Evolutionary conservation across 2,797 vertebrate genomes (phyloP).

Genomic region (Lepidocolaptes lacrymiger): DNA sequence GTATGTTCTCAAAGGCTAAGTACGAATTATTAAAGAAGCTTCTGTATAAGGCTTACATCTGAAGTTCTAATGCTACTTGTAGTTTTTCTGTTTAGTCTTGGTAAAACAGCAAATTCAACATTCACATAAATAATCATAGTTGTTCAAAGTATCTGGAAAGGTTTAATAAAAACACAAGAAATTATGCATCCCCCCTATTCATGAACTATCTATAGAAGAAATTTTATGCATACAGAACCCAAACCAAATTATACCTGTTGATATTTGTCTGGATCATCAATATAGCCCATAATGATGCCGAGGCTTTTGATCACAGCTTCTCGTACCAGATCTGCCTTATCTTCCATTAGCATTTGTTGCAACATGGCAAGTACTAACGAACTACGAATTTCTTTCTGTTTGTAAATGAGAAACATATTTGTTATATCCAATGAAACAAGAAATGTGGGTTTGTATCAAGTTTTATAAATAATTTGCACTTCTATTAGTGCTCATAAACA

Average conservation of each 20-base stretch:
- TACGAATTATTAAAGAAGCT: neutral
- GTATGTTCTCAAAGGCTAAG: neutral
- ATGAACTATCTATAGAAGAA: neutral
- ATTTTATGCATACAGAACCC: neutral
- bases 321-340: constrained; percentile 97
- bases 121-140: neutral
- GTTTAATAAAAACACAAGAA: neutral
- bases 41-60: neutral
- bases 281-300: constrained; percentile 97
- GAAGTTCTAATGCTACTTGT: neutral
- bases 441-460: neutral
- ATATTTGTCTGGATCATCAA: constrained; percentile 97
- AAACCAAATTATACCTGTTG: constrained; percentile 83
- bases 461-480: neutral
- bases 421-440: neutral
- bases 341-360: constrained; percentile 98
- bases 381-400: constrained; percentile 97
- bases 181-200: neutral
- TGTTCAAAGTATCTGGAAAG: neutral
- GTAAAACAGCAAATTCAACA: neutral
- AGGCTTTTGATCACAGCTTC: constrained; percentile 99
- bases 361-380: constrained; percentile 97
- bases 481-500: neutral
- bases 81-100: neutral
- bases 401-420: neutral